Evolutionary conservation across 1,140 invertebrate species (phyloP), one percentile per base, ranked within the genome.

Genomic region (Neomicropteryx cornuta): DNA sequence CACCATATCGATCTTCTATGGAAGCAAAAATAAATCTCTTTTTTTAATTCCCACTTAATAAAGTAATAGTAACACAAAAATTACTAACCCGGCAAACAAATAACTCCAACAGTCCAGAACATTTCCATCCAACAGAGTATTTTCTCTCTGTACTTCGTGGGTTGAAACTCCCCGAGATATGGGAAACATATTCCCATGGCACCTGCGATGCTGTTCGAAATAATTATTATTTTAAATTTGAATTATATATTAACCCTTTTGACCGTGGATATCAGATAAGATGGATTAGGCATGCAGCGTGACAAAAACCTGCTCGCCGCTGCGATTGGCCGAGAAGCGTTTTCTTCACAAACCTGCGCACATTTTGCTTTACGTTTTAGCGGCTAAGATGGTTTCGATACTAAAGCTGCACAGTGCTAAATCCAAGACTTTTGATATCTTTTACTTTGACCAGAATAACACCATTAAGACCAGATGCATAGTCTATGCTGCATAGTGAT

Each of bases 81-180:
- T 32, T 43, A 58, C 65, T 68, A 60, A 81, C 79, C 60, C 55
- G 80, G 80, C 18, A 83, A 47, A 35, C 74, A 52, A 44, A 83
- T 81, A 18, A 83, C 78, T 42, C 80, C 81, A 10, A 81, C 53
- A 8, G 79, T 81, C 81, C 81, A 83, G 56, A 83, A 83, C 62
- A 83, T 70, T 68, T 83, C 81, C 80, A 83, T 81, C 79, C 80
- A 83, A 57, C 80, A 81, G 19, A 83, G 64, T 49, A 80, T 79
- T 47, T 75, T 81, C 52, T 82, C 80, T 48, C 81, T 71, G 54
- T 80, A 76, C 58, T 77, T 77, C 28, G 77, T 80, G 16, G 77
- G 75, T 51, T 83, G 81, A 52, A 83, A 84, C 58, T 84, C 81
- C 21, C 81, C 80, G 20, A 84, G 60, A 59, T 83, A 83, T 0